Conservation (phyloP, 1,140 invertebrate species). For the Leptinotarsa lineolata region DNA sequence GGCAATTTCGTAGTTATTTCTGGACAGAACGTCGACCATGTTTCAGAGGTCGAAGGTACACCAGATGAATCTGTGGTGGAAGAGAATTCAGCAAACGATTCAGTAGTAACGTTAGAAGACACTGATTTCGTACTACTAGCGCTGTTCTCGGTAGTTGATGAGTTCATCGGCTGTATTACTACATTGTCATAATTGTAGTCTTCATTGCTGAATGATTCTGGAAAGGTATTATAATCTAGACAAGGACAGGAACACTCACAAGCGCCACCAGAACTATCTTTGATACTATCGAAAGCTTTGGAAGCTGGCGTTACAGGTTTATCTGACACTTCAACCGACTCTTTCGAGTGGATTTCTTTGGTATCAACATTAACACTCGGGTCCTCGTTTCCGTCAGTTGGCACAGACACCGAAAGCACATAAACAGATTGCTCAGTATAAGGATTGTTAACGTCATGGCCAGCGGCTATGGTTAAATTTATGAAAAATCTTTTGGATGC, state of each 20-base stretch:
- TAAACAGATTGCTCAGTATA: constrained; percentile 66
- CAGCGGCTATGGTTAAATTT: constrained; percentile 74
- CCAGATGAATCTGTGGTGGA: constrained; percentile 32
- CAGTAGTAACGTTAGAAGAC: constrained; percentile 13
- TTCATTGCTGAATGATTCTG: constrained; percentile 37
- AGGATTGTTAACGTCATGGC: constrained; percentile 58
- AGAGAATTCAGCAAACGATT: constrained; percentile 14
- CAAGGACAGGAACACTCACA: constrained; percentile 76
- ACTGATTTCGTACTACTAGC: constrained; percentile 10
- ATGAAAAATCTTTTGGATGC: constrained; percentile 67
- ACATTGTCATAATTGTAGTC: constrained; percentile 42
- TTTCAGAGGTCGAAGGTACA: constrained; percentile 24
- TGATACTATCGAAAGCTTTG: constrained; percentile 20
- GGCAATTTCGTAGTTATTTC: constrained; percentile 64
- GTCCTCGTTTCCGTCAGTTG: constrained; percentile 63
- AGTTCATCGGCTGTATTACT: constrained; percentile 13
- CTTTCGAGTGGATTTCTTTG: constrained; percentile 36
- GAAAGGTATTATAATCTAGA: constrained; percentile 47
- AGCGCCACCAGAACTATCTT: constrained; percentile 61
- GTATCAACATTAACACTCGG: constrained; percentile 59
- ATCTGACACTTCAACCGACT: constrained; percentile 18
- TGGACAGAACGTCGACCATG: constrained; percentile 55
- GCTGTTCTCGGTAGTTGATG: constrained; percentile 11
- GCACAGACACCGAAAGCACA: constrained; percentile 73
- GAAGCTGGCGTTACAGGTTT: background rate